Conservation (phyloP, 2,797 vertebrate species). For the Enteromius treurensis region DNA sequence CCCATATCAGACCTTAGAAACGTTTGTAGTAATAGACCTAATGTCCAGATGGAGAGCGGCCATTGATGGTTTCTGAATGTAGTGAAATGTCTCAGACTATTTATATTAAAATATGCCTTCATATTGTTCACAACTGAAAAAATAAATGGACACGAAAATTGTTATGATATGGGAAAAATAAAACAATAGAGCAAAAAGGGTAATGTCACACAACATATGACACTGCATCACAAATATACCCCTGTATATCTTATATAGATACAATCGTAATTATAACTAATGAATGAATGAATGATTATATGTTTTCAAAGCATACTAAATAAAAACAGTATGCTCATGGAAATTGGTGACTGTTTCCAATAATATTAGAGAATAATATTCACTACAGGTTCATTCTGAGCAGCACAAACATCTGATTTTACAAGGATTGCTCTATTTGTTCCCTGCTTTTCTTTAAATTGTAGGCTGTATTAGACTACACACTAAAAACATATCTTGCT, state of each 20-base stretch:
- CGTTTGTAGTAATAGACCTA: slow-evolving; percentile 22
- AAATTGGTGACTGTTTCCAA: background rate
- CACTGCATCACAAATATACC: background rate
- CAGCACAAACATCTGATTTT: background rate
- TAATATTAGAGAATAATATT: background rate
- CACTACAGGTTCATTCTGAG: background rate
- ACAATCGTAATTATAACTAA: background rate
- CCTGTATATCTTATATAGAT: background rate
- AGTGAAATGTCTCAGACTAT: slow-evolving; percentile 1
- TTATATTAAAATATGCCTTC: background rate
- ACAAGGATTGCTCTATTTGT: background rate
- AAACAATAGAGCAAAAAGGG: background rate
- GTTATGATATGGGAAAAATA: background rate
- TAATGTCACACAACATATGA: background rate
- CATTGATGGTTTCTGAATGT: slow-evolving; percentile 6
- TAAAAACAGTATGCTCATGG: background rate
- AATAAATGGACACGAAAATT: background rate
- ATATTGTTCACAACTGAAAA: background rate
- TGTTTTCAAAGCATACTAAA: slow-evolving; percentile 1
- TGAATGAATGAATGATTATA: background rate
- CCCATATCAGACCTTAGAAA: slow-evolving; percentile 22
- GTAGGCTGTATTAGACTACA: background rate
- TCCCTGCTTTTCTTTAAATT: background rate
- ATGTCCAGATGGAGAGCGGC: slow-evolving; percentile 16
- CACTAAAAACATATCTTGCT: background rate